Conservation (phyloP, 2,113 vertebrate species). For the Pseudopipra pipra region DNA sequence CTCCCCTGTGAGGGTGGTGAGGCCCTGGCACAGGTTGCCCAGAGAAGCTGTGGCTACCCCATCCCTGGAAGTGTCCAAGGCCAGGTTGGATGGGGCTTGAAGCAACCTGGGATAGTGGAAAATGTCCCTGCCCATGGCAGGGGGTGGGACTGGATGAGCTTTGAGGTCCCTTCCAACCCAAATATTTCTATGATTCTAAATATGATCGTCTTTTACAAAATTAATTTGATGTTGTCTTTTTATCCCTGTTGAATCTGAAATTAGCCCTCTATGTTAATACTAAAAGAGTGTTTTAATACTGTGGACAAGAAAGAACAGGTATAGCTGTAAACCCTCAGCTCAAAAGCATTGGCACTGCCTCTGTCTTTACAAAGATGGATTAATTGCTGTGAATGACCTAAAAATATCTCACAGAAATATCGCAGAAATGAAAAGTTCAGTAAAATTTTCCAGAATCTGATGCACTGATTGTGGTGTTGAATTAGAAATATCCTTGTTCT, state of each 20-base stretch:
- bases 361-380: not conserved
- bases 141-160: not conserved
- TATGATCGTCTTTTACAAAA: not conserved
- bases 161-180: not conserved
- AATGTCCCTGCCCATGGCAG: not conserved
- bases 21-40: fast-evolving
- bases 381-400: not conserved
- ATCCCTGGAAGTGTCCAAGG: not conserved
- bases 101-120: not conserved
- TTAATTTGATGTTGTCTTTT: not conserved
- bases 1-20: not conserved
- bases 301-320: not conserved
- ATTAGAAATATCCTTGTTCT: not conserved
- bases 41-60: not conserved
- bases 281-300: not conserved
- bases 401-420: not conserved
- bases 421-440: not conserved
- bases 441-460: not conserved
- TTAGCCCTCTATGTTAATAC: not conserved
- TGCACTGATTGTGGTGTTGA: not conserved
- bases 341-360: not conserved
- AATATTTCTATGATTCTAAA: not conserved
- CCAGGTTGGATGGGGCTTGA: not conserved
- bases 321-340: not conserved
- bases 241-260: not conserved